These are phyloP conservation scores for Carassius carassius DNA, from an alignment of 2,113 vertebrate species.

Conservation along the genomic window DNA sequence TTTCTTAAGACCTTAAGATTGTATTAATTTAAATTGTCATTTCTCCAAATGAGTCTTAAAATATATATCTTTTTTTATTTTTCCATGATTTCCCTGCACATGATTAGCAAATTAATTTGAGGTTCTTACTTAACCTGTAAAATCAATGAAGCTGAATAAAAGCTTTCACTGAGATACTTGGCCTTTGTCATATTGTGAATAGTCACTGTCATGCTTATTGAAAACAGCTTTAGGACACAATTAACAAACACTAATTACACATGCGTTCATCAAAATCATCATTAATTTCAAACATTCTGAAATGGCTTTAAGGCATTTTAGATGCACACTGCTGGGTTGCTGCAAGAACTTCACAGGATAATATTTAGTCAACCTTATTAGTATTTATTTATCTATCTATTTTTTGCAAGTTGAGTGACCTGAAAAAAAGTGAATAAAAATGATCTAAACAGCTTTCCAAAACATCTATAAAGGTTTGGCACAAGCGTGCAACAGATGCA, in stretches of 20 bases:
- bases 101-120: background rate
- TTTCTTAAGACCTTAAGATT: background rate
- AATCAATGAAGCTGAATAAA: constrained; percentile 4
- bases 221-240: constrained; percentile 6
- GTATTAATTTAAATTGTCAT: background rate
- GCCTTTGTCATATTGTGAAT: background rate
- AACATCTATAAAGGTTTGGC: background rate
- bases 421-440: background rate
- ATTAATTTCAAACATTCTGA: constrained; percentile 16
- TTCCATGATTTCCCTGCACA: background rate
- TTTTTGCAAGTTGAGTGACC: background rate
- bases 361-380: background rate
- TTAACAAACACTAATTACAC: constrained; percentile 15
- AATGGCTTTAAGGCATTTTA: constrained; percentile 11
- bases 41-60: background rate
- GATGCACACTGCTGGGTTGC: background rate
- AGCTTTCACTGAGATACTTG: background rate
- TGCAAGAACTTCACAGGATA: background rate
- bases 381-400: background rate
- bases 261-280: background rate
- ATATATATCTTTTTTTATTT: background rate
- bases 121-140: background rate
- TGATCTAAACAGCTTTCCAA: background rate
- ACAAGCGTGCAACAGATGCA: background rate
- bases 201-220: background rate